Percentiles rank a stretch among this genome's conserved stretches.
phyloP scores from a whole-genome alignment of 1,140 invertebrate genomes.

The Drosophila sturtevanti region DNA sequence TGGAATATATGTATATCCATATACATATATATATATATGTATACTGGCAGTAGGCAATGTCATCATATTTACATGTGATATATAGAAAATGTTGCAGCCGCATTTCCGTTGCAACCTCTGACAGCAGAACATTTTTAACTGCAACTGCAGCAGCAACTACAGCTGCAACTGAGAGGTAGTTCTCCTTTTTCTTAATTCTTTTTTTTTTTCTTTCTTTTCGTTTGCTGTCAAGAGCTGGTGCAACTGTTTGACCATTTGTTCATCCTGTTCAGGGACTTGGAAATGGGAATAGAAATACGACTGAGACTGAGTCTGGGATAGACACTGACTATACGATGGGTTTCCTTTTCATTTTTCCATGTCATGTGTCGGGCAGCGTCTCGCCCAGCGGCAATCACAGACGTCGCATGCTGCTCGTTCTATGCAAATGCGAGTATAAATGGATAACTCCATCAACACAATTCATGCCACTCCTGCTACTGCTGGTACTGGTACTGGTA shows the following conservation, averaged over 20 bases:
- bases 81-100: slow-evolving; percentile 58
- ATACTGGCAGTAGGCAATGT: slow-evolving; percentile 11
- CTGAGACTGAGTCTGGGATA: slow-evolving; percentile 28
- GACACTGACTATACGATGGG: slow-evolving; percentile 36
- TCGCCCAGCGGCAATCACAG: slow-evolving; percentile 73
- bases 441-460: slow-evolving; percentile 80
- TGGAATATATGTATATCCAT: no score
- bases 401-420: slow-evolving; percentile 49
- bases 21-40: no score
- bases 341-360: slow-evolving; percentile 80
- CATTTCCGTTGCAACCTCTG: slow-evolving; percentile 30
- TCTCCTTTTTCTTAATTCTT: slow-evolving; percentile 18
- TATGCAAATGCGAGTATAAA: slow-evolving; percentile 80
- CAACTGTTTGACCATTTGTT: slow-evolving; percentile 55
- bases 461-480: slow-evolving; percentile 60
- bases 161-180: slow-evolving; percentile 45
- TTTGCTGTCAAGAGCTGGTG: slow-evolving; percentile 2
- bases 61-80: slow-evolving; percentile 73
- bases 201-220: slow-evolving; percentile 13
- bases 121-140: slow-evolving; percentile 30
- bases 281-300: not conserved
- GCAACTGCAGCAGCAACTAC: slow-evolving; percentile 28
- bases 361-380: slow-evolving; percentile 78
- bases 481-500: not conserved
- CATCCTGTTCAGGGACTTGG: slow-evolving; percentile 23